Conservation (phyloP, 2,888 invertebrate species). For the Lasioglossum malachurum region DNA sequence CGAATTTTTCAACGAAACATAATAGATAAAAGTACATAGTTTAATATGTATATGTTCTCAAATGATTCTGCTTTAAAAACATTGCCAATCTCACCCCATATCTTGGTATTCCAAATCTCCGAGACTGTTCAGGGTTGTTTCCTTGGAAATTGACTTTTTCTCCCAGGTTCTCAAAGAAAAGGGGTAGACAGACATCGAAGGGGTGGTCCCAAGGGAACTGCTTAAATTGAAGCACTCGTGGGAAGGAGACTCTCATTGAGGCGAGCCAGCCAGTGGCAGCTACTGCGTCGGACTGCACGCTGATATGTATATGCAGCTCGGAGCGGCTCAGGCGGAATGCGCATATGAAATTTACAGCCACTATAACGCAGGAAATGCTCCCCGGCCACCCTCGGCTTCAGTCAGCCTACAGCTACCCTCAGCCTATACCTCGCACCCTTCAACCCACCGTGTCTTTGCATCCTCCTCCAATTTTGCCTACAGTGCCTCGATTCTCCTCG, state of each 20-base stretch:
- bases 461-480: neutral
- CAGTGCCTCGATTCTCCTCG: neutral
- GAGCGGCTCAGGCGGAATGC: conserved; percentile 71
- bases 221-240: conserved; percentile 67
- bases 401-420: conserved; percentile 34
- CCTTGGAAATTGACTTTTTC: conserved; percentile 20
- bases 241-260: conserved; percentile 71
- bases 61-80: neutral
- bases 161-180: neutral
- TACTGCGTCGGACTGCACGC: conserved; percentile 61
- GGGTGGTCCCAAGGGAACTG: conserved; percentile 41
- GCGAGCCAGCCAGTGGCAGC: conserved; percentile 60
- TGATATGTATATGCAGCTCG: conserved; percentile 61
- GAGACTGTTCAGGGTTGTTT: neutral
- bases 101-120: neutral
- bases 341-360: conserved; percentile 80
- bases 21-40: too few species aligned
- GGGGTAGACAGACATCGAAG: neutral
- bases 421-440: neutral
- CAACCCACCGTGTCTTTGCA: neutral
- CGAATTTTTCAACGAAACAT: too few species aligned
- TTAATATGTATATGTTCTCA: too few species aligned
- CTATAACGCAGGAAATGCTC: conserved; percentile 75
- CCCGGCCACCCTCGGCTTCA: conserved; percentile 49
- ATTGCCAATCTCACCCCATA: neutral